Evolutionary conservation across 2,797 vertebrate genomes (phyloP), one percentile per base, ranked within the genome.

Genomic region (Sebastes elongatus): DNA sequence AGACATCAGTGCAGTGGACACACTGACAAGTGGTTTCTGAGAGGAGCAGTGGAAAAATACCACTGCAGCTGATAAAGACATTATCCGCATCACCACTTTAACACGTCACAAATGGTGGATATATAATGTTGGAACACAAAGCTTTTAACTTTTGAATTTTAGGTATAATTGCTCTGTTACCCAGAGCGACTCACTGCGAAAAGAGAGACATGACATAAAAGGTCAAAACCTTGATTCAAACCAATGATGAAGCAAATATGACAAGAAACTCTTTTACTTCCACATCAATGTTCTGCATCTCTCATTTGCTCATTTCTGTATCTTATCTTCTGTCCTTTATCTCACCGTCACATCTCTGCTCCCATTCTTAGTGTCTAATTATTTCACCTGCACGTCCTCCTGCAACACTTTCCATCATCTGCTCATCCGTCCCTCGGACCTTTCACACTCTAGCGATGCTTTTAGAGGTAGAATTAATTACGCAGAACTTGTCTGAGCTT

Each of bases 321-420:
- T 74, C 74, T 81, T 81, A 80, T 86, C 76, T 72, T 56, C 61
- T 74, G 77, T 81, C 83, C 74, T 60, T 77, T 83, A 85, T 92
- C 85, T 79, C 2, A 7, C 32, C 4, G 62, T 70, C 60, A 63
- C 84, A 89, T 90, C 87, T 84, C 52, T 56, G 64, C 71, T 80
- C 42, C 55, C 57, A 13, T 67, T 85, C 73, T 61, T 63, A 64
- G 10, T 60, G 28, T 84, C 57, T 80, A 86, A 85, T 91, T 79
- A 84, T 85, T 70, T 86, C 69, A 80, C 71, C 73, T 65, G 56
- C 70, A 68, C 66, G 1, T 75, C 46, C 55, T 60, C 35, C 66
- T 71, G 33, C 73, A 61, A 33, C 63, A 38, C 86, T 46, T 77
- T 87, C 71, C 57, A 76, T 83, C 71, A 74, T 81, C 70, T 70